Percentiles rank a stretch among this genome's conserved stretches.
Conservation (phyloP, 2,113 vertebrate genomes). For the Istiophorus platypterus region DNA sequence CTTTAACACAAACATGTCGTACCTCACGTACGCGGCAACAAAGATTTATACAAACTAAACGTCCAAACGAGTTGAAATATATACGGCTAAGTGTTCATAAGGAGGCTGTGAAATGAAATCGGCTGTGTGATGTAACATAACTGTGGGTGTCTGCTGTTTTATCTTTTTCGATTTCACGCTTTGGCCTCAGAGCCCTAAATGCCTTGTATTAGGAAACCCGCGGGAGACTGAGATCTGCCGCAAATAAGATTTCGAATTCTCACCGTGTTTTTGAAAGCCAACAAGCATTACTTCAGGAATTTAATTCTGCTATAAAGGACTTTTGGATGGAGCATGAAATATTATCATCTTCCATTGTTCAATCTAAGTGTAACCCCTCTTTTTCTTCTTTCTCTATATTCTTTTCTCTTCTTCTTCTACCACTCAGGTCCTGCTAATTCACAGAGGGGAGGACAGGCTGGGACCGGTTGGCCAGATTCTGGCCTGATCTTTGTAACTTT, state of each 20-base stretch:
- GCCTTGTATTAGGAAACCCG: not conserved
- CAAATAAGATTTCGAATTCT: not conserved
- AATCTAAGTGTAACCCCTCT: not conserved
- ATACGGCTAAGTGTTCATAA: not conserved
- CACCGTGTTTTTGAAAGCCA: not conserved
- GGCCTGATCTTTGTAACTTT: not conserved
- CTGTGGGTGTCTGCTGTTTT: not conserved
- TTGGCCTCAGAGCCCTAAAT: not conserved
- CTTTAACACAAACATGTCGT: too few species aligned
- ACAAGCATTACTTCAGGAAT: not conserved
- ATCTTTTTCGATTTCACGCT: slow-evolving; percentile 27
- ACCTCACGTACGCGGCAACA: not conserved
- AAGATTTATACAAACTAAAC: not conserved
- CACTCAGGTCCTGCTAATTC: too few species aligned
- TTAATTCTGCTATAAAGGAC: not conserved
- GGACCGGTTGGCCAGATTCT: not conserved
- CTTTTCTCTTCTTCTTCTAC: too few species aligned
- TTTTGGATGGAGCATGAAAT: not conserved
- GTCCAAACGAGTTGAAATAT: not conserved
- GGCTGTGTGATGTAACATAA: not conserved
- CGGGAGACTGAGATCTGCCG: not conserved
- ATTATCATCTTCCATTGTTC: not conserved
- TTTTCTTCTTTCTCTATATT: not conserved
- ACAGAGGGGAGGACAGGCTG: not conserved
- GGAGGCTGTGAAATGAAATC: not conserved